A percentile compares a stretch with the other conserved stretches of the same genome.
Conservation (phyloP, 2,113 vertebrate genomes). For the Gymnarchus niloticus region DNA sequence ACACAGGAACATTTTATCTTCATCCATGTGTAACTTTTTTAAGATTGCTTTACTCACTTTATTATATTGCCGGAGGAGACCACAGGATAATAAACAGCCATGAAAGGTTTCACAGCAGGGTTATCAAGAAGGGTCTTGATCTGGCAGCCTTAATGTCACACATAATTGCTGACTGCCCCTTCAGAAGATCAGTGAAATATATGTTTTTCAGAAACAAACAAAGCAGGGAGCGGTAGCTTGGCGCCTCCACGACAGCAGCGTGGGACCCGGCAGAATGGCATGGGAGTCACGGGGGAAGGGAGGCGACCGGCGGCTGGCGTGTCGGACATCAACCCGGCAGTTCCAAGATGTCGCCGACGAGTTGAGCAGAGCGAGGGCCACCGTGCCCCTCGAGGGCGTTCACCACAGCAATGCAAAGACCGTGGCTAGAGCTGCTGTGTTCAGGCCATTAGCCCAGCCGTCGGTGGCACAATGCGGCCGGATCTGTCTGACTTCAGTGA, state of each 20-base stretch:
- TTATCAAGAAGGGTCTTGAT: background rate
- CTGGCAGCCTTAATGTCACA: background rate
- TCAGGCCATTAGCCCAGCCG: background rate
- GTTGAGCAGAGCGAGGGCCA: background rate
- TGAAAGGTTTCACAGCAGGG: too few relatives aligned
- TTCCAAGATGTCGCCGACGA: background rate
- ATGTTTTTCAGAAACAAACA: too few relatives aligned
- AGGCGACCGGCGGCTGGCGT: background rate
- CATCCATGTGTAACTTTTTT: background rate
- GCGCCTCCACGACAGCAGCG: too few relatives aligned
- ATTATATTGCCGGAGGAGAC: background rate
- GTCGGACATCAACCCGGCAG: background rate
- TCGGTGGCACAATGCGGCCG: background rate
- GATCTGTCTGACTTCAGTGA: constrained; percentile 19
- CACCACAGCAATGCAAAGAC: background rate
- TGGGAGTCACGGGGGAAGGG: background rate
- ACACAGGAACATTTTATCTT: background rate
- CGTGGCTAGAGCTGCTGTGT: background rate
- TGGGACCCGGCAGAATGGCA: background rate
- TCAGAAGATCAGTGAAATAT: background rate
- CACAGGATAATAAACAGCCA: too few relatives aligned
- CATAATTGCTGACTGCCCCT: background rate
- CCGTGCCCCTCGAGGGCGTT: background rate
- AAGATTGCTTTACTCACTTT: too few relatives aligned
- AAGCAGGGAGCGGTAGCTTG: too few relatives aligned